Evolutionary conservation across 1,140 invertebrate species (phyloP), one percentile per base, ranked within the genome.

Genomic region (Charaxes varanes): DNA sequence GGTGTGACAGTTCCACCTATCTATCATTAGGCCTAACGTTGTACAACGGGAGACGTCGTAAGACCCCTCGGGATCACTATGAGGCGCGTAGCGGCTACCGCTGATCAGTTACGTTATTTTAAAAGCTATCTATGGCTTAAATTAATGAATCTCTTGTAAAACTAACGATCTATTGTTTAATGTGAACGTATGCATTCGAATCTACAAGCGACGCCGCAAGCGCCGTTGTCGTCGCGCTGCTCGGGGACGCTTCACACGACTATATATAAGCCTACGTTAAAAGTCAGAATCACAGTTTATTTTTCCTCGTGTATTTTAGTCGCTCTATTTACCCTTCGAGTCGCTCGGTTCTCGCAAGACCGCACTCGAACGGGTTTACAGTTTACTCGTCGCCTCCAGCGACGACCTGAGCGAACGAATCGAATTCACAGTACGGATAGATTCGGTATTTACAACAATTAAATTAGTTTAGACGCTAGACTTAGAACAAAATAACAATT

Each of bases 401-500:
- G 70, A 72, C 63, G 56, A 62, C 48, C 62, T 70, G 70, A 65
- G 62, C 62, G 60, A 63, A 65, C 62, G 61, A 76, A 77, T 62
- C 70, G 53, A 69, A 58, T 53, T 78, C 18, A 68, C 71, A 74
- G 61, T 70, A 76, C 41, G 58, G 56, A 71, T 74, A 76, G 57
- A 68, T 67, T 67, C 62, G 42, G 54, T 76, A 77, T 80, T 76
- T 77, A 78, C 74, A 78, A 41, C 49, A 51, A 70, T 81, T 82
- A 76, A 79, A 71, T 78, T 77, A 77, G 41, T 78, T 74, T 80
- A 80, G 59, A 76, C 50, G 11, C 76, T 82, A 78, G 55, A 54
- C 76, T 80, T 80, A 80, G 74, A 82, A 82, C 76, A 80, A 82
- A 82, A 80, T 78, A 82, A 82, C 78, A 82, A 82, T 82, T 78